Conservation (phyloP, 2,888 invertebrate genomes). For the Dichetophora obliterata region DNA sequence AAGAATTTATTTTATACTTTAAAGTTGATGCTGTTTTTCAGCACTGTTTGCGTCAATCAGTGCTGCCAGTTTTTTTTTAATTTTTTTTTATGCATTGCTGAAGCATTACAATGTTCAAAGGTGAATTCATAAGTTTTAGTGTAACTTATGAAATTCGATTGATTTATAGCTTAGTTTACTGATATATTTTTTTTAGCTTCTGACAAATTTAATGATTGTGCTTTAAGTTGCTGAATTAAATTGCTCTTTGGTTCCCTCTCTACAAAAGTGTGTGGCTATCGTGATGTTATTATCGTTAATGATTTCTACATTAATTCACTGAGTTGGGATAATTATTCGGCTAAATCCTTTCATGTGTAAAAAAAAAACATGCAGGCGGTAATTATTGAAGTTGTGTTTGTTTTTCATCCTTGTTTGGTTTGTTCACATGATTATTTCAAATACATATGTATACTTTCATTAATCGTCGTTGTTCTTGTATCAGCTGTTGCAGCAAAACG, state of each 20-base stretch:
- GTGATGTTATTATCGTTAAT: not conserved
- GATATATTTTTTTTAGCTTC: not conserved
- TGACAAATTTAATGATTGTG: no score
- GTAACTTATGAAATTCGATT: no score
- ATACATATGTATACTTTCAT: slow-evolving; percentile 30
- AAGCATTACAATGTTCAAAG: no score
- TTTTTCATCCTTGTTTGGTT: not conserved
- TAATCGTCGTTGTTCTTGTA: slow-evolving; percentile 27
- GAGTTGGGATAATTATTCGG: not conserved
- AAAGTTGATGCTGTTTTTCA: no score
- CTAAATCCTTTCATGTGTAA: not conserved
- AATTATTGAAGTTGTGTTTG: not conserved
- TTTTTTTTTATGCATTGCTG: no score
- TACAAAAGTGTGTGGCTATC: not conserved
- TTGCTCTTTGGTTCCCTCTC: not conserved
- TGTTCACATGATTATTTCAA: slow-evolving; percentile 6
- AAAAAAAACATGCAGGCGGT: not conserved
- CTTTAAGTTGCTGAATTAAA: no score
- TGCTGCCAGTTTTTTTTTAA: no score
- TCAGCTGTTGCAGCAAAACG: not conserved
- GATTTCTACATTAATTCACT: not conserved
- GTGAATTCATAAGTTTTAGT: no score
- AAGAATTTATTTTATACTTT: no score
- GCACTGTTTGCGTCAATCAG: no score
- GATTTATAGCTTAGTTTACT: no score